A percentile compares a stretch with the other conserved stretches of the same genome.
Conservation (phyloP, 2,113 vertebrate species). For the Pomatostomus ruficeps region DNA sequence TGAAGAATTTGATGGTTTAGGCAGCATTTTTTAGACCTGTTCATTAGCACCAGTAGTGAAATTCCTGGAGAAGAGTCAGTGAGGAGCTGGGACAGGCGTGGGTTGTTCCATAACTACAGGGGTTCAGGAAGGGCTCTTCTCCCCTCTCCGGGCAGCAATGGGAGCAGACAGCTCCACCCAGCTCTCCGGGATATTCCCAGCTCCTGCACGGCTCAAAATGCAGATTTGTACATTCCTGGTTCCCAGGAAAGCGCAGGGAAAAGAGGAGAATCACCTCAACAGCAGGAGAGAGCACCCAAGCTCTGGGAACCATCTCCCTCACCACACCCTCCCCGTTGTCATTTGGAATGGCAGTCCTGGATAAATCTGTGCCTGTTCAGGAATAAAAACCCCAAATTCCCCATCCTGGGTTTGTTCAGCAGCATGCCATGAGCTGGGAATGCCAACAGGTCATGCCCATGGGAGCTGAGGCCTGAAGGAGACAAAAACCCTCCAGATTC, state of each 20-base stretch:
- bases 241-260: not conserved
- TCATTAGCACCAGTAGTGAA: fast-evolving
- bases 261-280: not conserved
- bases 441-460: not conserved
- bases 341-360: not conserved
- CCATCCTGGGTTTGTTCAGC: not conserved
- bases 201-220: not conserved
- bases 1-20: not conserved
- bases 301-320: not conserved
- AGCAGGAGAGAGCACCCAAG: not conserved
- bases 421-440: not conserved
- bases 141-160: not conserved
- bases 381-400: not conserved
- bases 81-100: not conserved
- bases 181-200: fast-evolving
- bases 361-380: not conserved
- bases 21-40: not conserved
- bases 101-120: not conserved
- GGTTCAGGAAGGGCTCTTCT: not conserved
- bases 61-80: not conserved
- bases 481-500: not conserved
- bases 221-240: not conserved
- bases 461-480: not conserved
- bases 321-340: not conserved
- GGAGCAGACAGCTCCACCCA: not conserved